Base-by-base conservation (phyloP, 2,113 vertebrate species). In the Grammomys surdaster region DNA sequence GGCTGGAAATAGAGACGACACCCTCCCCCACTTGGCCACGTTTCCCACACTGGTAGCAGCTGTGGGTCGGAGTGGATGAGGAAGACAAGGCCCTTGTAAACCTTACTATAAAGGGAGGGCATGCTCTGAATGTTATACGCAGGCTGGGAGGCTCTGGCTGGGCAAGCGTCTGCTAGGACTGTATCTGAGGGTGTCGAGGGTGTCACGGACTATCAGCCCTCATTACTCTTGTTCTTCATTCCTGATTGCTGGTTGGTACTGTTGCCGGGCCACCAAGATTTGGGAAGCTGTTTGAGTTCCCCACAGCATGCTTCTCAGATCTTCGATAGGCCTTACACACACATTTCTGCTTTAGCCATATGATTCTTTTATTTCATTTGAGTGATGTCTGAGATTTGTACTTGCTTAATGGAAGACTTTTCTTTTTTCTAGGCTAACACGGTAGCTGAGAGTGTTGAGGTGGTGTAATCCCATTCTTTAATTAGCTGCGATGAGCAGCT, bases 221-320 rank as follows among this genome's bases (percentile, higher is more conserved):
- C 40, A 31, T 82, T 94, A 67, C 73, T 92, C 96, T 94, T 33
- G 65, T 58, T 88, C 89, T 28, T 95, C 9, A 95, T 93, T 93
- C 91, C 70, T 14, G 40, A 1, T 3, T 84, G 65, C 54, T 76
- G 88, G 51, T 92, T 88, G 65, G 60, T 82, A 3, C 51, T 7
- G 3, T 69, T 87, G 13, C 48, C 3, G n/a, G 51, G 0, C 17
- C 69, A 0, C 88, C 31, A 7, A 93, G 90, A 63, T 7, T 31
- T 81, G 63, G 54, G 73, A 72, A 93, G 67, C 75, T 28, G 3
- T 75, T 67, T 58, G 94, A 84, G 28, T 40, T 85, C 5, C 96
- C 4, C 9, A 28, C 46, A n/a, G 36, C 40, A 14, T 33, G 12
- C 33, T 40, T 96, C 84, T 72, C 36, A 90, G 78, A 78, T 93